Evolutionary conservation across 2,888 invertebrate species (phyloP), one percentile per base, ranked within the genome.

Genomic region (Serripes groenlandicus): DNA sequence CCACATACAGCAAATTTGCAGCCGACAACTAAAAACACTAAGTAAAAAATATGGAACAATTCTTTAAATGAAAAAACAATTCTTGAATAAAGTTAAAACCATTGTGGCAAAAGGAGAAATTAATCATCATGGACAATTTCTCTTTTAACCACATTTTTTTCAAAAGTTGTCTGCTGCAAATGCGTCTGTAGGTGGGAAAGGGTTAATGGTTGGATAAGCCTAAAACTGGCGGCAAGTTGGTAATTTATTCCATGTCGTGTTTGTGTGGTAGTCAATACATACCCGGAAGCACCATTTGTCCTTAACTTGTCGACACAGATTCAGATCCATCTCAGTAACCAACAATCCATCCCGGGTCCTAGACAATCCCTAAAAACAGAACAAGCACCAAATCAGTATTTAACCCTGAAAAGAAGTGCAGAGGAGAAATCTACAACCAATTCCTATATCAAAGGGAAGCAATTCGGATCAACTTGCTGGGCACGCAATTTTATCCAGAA

Each of bases 261-360:
- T n/a, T n/a, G n/a, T n/a, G n/a, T n/a, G 49, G 26, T 1, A 42
- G 23, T 18, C 21, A 64, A 49, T 32, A 60, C 95, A 95, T 94
- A 97, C 97, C 94, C 97, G 96, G 94, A 99, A 98, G 78, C 98
- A 97, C 99, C 99, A 99, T 88, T 96, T 96, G 93, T 99, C 99
- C 94, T 97, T 98, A 0, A 97, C 96, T 95, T 99, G 99, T 54
- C 99, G 96, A 93, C 98, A 98, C 75, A 99, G 95, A 95, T 99
- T 99, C 83, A 99, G 96, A 95, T 99, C 99, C 89, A 99, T 92
- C 95, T 99, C 97, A 0, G 96, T 96, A 5, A 99, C 96, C 7
- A 99, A 95, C 11, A 99, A 95, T 3, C 99, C 99, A 94, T 98
- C 98, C 54, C 95, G 95, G 15, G 95, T 93, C 77, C 97, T 96